These are phyloP conservation scores for Cephus rjabovi DNA, from an alignment of 2,888 invertebrate genomes.

Conservation along the genomic window DNA sequence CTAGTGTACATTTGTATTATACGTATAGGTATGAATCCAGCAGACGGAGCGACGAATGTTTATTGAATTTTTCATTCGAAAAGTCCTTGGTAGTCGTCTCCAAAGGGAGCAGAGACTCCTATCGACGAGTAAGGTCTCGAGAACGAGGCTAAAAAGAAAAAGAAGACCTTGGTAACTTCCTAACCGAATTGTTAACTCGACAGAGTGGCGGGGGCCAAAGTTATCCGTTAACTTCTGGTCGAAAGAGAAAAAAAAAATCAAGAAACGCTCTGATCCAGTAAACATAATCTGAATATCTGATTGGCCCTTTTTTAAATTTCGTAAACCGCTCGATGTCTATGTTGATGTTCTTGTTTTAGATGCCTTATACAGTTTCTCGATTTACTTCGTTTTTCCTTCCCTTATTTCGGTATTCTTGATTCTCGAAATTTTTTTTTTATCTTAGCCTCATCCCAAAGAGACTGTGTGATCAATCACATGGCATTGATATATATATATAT, in stretches of 20 bases:
- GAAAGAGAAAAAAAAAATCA: constrained; percentile 26
- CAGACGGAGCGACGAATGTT: constrained; percentile 3
- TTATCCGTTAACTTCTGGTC: constrained; percentile 53
- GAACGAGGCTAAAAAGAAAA: constrained; percentile 20
- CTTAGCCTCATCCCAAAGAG: neutral
- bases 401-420: neutral
- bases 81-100: neutral
- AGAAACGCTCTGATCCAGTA: constrained; percentile 43
- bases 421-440: neutral
- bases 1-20: neutral
- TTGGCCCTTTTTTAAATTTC: constrained; percentile 43
- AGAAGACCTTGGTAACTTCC: constrained; percentile 42
- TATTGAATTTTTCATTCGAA: neutral
- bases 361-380: neutral
- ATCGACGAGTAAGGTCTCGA: neutral
- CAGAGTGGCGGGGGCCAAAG: constrained; percentile 43
- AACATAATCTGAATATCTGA: constrained; percentile 61
- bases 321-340: constrained; percentile 4
- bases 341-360: neutral
- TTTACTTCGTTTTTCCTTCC: neutral
- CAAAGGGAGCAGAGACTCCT: neutral
- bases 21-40: neutral
- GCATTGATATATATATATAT: neutral
- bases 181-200: constrained; percentile 61
- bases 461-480: neutral